Evolutionary conservation across 2,888 invertebrate species (phyloP), one percentile per base, ranked within the genome.

Genomic region (Nephrotoma flavescens): DNA sequence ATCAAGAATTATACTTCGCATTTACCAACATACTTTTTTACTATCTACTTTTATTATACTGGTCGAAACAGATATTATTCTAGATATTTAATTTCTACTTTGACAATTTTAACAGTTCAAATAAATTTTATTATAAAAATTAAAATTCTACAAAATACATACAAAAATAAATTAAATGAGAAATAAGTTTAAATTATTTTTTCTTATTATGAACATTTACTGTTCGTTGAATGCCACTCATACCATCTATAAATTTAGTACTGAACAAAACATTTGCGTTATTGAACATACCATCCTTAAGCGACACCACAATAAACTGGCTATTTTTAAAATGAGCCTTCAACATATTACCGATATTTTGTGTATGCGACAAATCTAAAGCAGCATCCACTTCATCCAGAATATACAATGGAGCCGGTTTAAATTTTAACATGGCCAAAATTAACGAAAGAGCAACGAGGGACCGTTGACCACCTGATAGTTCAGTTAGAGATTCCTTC

Each of bases 261-360:
- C 96, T 95, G 93, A 97, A 99, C 87, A 99, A 92, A 41, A 99
- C 98, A 92, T 99, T 99, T 0, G 99, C 99, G 92, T 99, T 99
- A 92, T 97, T 98, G 93, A 99, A 99, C 98, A 99, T 99, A 42
- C 99, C 99, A 91, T 99, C 99, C 91, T 99, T 99, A 85, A 99
- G 93, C 0, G 99, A 99, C 0, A 99, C 99, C 88, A 99, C 96
- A 89, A 99, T 96, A 92, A 99, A 99, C 95, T 99, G 95, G 0
- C 98, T 98, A 90, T 95, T 95, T 88, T 94, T 95, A 90, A 99
- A 99, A 91, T 98, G 97, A 12, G 94, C 93, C 90, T 96, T 96
- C 86, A 99, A 93, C 98, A 99, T 99, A 89, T 94, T 94, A 4
- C 99, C 99, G 90, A 99, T 99, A 92, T 99, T 99, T 92, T 99